Evolutionary conservation across 2,113 vertebrate species (phyloP), one percentile per base, ranked within the genome.

Genomic region (Dascyllus trimaculatus): DNA sequence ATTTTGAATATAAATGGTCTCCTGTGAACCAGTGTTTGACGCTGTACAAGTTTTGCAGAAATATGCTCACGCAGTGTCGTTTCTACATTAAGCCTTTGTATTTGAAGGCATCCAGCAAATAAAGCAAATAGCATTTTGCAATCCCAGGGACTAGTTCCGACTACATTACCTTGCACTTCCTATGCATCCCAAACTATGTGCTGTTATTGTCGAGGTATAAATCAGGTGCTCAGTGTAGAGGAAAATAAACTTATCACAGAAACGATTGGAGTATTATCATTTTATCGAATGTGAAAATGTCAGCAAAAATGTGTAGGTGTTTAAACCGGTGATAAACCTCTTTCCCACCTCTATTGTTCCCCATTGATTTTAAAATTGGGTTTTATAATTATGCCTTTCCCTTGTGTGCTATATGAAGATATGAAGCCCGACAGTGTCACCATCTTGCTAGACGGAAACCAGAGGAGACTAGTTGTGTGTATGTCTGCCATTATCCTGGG

Each of bases 401-500:
- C 69, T 59, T 62, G 66, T 75, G 70, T 75, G 15, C 15, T 32
- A 18, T 58, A 60, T 71, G 52, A 68, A 75, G 59, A 76, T 78
- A 85, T 82, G 40, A 76, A 61, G 63, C 69, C 67, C 74, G 58
- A 86, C 85, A 87, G 73, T 82, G 68, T 84, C 78, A 35, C 62
- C 76, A 77, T 65, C 64, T 77, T 85, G 70, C 80, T 74, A 80
- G 75, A 78, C 68, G 79, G 53, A 60, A 89, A 67, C 76, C 73
- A 76, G 85, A 73, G 85, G 79, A 80, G 68, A 78, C 70, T 51
- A 60, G 63, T 81, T 60, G 78, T 70, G 78, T 81, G 73, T 48
- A 61, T 78, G 84, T 48, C 79, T 72, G 82, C 85, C 66, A 77
- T 93, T 88, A 87, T 92, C 88, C 85, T 73, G 78, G 62, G 81